Evolutionary conservation across 1,140 invertebrate species (phyloP).

Genomic region (Philotrypesis tridentata): DNA sequence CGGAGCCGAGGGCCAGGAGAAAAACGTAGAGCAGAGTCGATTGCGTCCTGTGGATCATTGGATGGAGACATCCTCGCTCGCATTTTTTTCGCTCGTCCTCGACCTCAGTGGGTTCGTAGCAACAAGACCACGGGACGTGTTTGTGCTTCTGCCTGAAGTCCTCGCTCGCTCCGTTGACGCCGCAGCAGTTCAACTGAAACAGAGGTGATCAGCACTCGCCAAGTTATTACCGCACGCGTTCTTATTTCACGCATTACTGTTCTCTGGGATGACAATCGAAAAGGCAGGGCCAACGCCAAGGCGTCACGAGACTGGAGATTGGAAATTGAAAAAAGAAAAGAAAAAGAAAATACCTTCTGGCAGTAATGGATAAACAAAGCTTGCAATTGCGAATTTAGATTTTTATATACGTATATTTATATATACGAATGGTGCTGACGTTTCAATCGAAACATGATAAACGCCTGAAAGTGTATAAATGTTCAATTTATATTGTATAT

Average conservation of each 20-base stretch:
- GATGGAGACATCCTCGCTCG: conserved; percentile 72
- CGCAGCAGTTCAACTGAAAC: conserved; percentile 79
- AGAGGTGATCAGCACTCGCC: conserved; percentile 10
- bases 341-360: no score
- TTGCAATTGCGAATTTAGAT: no score
- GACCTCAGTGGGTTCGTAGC: conserved; percentile 65
- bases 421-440: no score
- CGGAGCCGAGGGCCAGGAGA: conserved; percentile 70
- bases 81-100: conserved; percentile 66
- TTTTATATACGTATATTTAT: no score
- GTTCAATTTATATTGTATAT: no score
- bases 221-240: neutral
- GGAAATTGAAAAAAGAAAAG: neutral
- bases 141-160: conserved; percentile 54
- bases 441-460: no score
- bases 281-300: no score
- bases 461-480: no score
- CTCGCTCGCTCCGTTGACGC: conserved; percentile 64
- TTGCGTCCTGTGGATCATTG: conserved; percentile 69
- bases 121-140: conserved; percentile 75
- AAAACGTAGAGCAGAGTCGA: conserved; percentile 71
- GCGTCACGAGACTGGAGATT: no score
- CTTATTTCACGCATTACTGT: neutral
- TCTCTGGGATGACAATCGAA: neutral
- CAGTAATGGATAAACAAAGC: no score